phyloP scores from a whole-genome alignment of 2,113 vertebrate genomes.

The Archilochus colubris region DNA sequence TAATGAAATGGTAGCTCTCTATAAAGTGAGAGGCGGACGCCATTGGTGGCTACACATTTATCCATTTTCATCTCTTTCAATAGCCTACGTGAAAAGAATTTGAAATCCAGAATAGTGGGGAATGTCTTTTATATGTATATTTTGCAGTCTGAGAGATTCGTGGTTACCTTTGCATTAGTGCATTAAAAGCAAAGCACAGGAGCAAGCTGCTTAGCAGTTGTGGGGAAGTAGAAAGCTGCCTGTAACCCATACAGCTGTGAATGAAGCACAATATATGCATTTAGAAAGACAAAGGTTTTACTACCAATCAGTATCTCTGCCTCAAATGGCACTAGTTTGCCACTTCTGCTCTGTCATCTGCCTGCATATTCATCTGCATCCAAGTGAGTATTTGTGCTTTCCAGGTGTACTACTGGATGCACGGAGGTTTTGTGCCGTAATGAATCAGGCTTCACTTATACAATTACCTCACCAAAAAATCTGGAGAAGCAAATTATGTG shows the following conservation, averaged over 20 bases:
- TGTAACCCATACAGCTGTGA: not conserved
- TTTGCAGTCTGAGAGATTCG: not conserved
- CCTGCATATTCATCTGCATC: not conserved
- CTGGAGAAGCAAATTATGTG: not conserved
- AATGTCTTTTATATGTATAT: conserved; percentile 45
- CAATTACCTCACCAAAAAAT: not conserved
- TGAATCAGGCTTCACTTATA: not conserved
- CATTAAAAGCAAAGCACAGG: not conserved
- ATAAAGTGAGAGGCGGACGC: conserved; percentile 54
- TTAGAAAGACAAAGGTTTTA: not conserved
- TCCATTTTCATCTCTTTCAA: conserved; percentile 73
- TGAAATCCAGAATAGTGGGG: conserved; percentile 5
- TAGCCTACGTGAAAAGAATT: conserved; percentile 63
- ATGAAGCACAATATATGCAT: not conserved
- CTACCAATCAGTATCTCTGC: not conserved
- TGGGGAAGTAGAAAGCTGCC: not conserved
- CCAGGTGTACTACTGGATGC: not conserved
- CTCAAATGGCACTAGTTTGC: not conserved
- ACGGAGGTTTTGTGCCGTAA: rapidly evolving
- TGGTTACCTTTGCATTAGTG: not conserved
- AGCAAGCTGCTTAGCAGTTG: not conserved
- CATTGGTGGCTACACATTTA: conserved; percentile 70
- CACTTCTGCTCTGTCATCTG: not conserved
- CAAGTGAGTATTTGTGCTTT: not conserved
- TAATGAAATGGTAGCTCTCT: conserved; percentile 74